phyloP scores from a whole-genome alignment of 2,113 vertebrate genomes.

The Protobothrops flavoviridis region DNA sequence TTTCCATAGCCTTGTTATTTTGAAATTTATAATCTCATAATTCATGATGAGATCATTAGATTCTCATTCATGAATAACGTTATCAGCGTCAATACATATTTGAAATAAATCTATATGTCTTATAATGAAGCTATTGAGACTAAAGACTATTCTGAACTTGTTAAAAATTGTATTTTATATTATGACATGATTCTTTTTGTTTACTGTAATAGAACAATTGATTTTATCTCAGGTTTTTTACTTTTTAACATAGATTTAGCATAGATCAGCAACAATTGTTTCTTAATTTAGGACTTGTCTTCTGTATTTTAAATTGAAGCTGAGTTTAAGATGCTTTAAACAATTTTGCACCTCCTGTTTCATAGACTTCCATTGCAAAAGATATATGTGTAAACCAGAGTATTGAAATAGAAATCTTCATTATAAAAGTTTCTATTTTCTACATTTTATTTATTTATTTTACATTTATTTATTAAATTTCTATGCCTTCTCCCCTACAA shows the following conservation, averaged over 20 bases:
- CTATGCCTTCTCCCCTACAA: background rate
- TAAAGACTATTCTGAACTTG: constrained; percentile 24
- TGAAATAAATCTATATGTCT: background rate
- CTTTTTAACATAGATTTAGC: background rate
- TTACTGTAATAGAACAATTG: background rate
- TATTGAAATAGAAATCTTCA: background rate
- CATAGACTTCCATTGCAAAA: background rate
- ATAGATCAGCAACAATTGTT: background rate
- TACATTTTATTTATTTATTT: background rate
- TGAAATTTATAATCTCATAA: background rate
- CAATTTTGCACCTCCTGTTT: background rate
- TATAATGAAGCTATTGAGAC: background rate
- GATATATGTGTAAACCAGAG: background rate
- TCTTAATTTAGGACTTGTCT: background rate
- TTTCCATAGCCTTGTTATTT: background rate
- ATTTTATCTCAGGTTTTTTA: background rate
- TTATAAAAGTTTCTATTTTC: background rate
- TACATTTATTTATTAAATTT: background rate
- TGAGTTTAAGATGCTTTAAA: background rate
- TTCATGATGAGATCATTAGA: background rate
- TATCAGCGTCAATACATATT: background rate
- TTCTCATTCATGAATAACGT: background rate
- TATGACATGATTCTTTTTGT: background rate
- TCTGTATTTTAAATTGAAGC: background rate
- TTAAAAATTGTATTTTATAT: background rate